Evolutionary conservation across 1,140 invertebrate genomes (phyloP), one percentile per base, ranked within the genome.

Genomic region (Ceratoteleas bidentatus): DNA sequence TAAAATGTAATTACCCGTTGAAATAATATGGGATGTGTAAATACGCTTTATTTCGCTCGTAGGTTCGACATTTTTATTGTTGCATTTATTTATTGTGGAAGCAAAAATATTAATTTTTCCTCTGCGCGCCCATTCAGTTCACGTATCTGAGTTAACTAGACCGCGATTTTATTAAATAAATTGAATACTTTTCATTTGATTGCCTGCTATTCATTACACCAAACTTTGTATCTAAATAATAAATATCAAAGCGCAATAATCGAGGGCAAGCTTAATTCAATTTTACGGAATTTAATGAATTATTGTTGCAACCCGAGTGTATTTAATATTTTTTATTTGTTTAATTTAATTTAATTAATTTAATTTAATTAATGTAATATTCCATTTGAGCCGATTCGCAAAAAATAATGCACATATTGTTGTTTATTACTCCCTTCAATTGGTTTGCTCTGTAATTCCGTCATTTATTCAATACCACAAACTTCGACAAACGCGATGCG

Each of bases 1-100:
- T 73, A 53, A 73, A 61, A 61, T 34, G 50, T 73, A 61, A 47
- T 56, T 14, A 62, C 16, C 9, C 5, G 33, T 13, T 24, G 6
- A 38, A 62, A 62, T 54, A 61, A 52, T 52, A 14, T 5, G 33
- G 2, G 10, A 56, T 56, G 33, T n/a, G 16, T 43, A 34, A 43
- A 33, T 13, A 43, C n/a, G n/a, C 54, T 65, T 69, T 58, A 69
- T 58, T 58, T 50, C 7, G 1, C 52, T 14, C 34, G n/a, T 53
- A 34, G 34, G 43, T 49, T 36, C 10, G 10, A 14, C 6, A 43
- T 10, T 54, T 54, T 54, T 34, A 34, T 54, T 16, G 16, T 52
- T 32, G 0, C 3, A 40, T 40, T 24, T 57, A 33, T 57, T 52
- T 52, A 15, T 50, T n/a, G 6, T 15, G n/a, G 3, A 15, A 6